Percentiles rank a stretch among this genome's conserved stretches.
Evolutionary conservation across 1,140 invertebrate species (phyloP).

Genomic region (Ruditapes philippinarum): DNA sequence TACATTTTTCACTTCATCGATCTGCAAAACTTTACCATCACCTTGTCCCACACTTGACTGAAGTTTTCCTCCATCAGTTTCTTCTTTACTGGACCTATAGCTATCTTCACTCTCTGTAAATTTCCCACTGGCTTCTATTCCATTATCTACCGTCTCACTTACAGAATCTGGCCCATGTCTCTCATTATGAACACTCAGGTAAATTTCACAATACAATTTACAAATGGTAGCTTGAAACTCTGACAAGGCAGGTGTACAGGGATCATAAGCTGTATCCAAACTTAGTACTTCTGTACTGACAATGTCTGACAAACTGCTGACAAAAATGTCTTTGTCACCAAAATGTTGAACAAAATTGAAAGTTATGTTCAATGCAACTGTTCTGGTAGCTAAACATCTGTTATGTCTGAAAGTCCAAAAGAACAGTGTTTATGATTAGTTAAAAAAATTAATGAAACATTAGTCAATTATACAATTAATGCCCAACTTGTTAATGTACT

Average conservation of each 20-base stretch:
- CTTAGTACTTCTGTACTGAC: not conserved
- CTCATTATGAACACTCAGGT: not conserved
- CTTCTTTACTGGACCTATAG: not conserved
- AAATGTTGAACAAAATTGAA: not conserved
- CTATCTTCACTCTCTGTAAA: not conserved
- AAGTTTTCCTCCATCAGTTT: not conserved
- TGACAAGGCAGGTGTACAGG: constrained; percentile 30
- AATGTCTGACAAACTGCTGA: not conserved
- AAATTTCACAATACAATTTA: constrained; percentile 11
- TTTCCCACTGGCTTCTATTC: no score
- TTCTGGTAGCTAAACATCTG: constrained; percentile 51
- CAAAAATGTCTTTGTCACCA: not conserved
- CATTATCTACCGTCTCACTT: not conserved
- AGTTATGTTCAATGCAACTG: constrained; percentile 29
- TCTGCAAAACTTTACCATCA: not conserved
- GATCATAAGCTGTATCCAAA: constrained; percentile 1
- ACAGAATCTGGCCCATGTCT: not conserved
- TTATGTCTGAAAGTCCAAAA: constrained; percentile 60
- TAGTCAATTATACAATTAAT: no score
- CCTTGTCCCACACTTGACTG: not conserved
- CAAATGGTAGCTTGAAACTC: constrained; percentile 44
- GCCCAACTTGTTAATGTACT: no score
- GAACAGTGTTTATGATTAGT: no score
- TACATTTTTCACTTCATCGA: not conserved
- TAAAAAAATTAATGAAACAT: no score